Conservation (phyloP, 2,113 vertebrate species). For the Nibea coibor region DNA sequence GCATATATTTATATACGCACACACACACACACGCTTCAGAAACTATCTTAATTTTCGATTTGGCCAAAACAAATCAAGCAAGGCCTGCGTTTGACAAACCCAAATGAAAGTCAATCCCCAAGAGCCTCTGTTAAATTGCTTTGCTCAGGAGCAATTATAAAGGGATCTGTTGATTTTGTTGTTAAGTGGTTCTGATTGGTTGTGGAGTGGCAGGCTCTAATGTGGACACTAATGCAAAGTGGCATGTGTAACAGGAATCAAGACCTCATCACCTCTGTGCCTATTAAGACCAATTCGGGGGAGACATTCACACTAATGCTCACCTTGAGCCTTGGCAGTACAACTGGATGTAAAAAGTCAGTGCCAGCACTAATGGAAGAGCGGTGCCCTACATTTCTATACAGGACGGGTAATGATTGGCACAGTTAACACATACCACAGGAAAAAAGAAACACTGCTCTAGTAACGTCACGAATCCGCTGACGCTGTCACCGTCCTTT, state of each 20-base stretch:
- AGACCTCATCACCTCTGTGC: slow-evolving; percentile 64
- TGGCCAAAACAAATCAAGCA: slow-evolving; percentile 60
- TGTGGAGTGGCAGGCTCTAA: slow-evolving; percentile 58
- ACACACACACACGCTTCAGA: slow-evolving; percentile 10
- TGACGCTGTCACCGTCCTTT: neutral
- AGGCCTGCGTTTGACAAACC: slow-evolving; percentile 50
- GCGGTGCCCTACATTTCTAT: neutral
- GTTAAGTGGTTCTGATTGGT: slow-evolving; percentile 69
- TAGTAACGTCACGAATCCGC: neutral
- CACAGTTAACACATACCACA: neutral
- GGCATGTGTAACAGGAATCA: slow-evolving; percentile 64
- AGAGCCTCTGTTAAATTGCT: slow-evolving; percentile 68
- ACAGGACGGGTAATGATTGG: neutral
- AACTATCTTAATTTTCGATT: slow-evolving; percentile 51
- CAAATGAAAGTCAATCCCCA: slow-evolving; percentile 63
- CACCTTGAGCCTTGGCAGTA: slow-evolving; percentile 37
- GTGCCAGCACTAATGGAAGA: neutral
- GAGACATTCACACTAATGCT: slow-evolving; percentile 33
- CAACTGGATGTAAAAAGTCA: slow-evolving; percentile 6
- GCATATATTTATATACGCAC: neutral
- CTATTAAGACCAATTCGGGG: slow-evolving; percentile 60
- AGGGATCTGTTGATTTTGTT: slow-evolving; percentile 73
- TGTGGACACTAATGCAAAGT: slow-evolving; percentile 72
- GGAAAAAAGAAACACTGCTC: neutral
- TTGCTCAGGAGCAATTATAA: slow-evolving; percentile 75